Percentiles rank a stretch among this genome's conserved stretches.
Evolutionary conservation across 2,888 invertebrate species (phyloP).

Genomic region (Meganola albula): DNA sequence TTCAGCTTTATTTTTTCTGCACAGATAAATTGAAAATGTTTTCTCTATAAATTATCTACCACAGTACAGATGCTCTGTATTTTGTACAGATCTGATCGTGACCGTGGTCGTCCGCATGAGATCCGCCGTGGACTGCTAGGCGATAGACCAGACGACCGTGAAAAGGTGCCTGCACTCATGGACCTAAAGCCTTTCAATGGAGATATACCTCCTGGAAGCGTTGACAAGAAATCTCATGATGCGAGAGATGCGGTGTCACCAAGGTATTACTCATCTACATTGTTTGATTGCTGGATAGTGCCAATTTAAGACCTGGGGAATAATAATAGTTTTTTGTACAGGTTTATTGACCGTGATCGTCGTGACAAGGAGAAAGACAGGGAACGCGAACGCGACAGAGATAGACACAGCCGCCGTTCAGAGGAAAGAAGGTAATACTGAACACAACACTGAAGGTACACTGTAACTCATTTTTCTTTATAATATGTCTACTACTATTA

Average conservation of each 20-base stretch:
- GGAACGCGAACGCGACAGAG: slow-evolving; percentile 46
- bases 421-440: slow-evolving; percentile 50
- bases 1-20: too few relatives aligned
- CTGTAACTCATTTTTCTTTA: neutral
- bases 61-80: too few relatives aligned
- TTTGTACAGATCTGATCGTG: slow-evolving; percentile 28
- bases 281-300: too few relatives aligned
- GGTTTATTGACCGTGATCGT: slow-evolving; percentile 34
- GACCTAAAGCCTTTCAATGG: slow-evolving; percentile 59
- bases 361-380: slow-evolving; percentile 28
- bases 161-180: slow-evolving; percentile 59
- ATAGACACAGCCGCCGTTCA: slow-evolving; percentile 47
- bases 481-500: too few relatives aligned
- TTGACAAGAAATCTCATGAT: slow-evolving; percentile 43
- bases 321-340: too few relatives aligned
- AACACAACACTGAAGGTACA: neutral
- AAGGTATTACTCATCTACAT: too few relatives aligned
- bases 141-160: slow-evolving; percentile 52
- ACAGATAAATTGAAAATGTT: too few relatives aligned
- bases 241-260: slow-evolving; percentile 64
- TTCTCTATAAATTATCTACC: too few relatives aligned
- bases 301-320: too few relatives aligned
- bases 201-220: slow-evolving; percentile 39
- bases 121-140: slow-evolving; percentile 57
- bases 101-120: slow-evolving; percentile 27